These are phyloP conservation scores for Drosophila sucinea DNA, from an alignment of 1,140 invertebrate species.

Conservation along the genomic window DNA sequence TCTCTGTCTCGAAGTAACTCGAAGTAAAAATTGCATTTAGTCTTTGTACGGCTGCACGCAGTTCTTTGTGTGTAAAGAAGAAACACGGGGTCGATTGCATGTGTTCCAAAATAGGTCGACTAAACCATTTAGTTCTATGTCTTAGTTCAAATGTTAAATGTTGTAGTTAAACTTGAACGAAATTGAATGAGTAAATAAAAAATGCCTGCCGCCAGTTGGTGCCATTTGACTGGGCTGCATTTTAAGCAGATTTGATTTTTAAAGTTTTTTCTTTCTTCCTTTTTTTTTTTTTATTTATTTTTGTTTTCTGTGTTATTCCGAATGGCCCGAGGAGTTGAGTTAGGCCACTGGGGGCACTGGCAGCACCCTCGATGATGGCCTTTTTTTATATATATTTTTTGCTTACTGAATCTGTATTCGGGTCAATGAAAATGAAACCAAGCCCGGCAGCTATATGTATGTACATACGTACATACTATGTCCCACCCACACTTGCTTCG, in stretches of 20 bases:
- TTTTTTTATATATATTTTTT: slow-evolving; percentile 4
- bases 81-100: no score
- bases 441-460: slow-evolving; percentile 7
- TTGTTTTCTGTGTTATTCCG: not conserved
- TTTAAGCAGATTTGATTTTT: slow-evolving; percentile 24
- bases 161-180: no score
- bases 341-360: slow-evolving; percentile 1
- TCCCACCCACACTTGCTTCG: not conserved
- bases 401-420: slow-evolving; percentile 13
- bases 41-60: no score
- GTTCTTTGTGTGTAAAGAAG: no score
- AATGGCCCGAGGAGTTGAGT: slow-evolving; percentile 7
- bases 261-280: not conserved
- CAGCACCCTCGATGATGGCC: slow-evolving; percentile 7
- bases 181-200: slow-evolving; percentile 12
- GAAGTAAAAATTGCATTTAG: no score
- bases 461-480: not conserved
- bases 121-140: not conserved
- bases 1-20: no score
- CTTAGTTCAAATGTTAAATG: no score
- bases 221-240: not conserved
- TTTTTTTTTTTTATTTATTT: not conserved
- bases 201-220: not conserved
- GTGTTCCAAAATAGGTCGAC: not conserved
- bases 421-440: slow-evolving; percentile 12